These are phyloP conservation scores for Trematomus bernacchii DNA, from an alignment of 2,797 vertebrate species.

Conservation along the genomic window DNA sequence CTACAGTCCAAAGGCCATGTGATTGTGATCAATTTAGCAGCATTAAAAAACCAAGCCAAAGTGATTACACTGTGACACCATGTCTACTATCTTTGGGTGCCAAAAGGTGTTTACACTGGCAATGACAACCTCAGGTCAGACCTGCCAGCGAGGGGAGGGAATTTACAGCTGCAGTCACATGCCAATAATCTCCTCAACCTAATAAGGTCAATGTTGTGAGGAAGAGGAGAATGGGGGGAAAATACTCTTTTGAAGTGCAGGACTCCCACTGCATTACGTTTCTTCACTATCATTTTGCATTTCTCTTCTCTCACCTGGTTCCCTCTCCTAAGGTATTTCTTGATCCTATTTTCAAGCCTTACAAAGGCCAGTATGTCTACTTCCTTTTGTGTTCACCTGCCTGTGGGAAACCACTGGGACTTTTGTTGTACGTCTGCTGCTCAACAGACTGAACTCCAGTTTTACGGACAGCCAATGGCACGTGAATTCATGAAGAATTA, in stretches of 20 bases:
- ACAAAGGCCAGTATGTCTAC: neutral
- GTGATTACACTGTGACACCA: conserved; percentile 21
- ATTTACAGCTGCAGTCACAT: conserved; percentile 25
- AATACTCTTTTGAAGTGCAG: neutral
- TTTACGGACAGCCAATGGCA: conserved; percentile 18
- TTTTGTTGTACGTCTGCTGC: conserved; percentile 9
- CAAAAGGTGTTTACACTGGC: conserved; percentile 30
- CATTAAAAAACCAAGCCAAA: conserved; percentile 22
- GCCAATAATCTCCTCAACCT: conserved; percentile 16
- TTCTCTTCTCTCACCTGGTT: neutral
- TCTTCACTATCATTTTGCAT: neutral
- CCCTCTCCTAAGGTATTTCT: neutral
- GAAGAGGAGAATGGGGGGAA: neutral
- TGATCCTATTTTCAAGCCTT: conserved; percentile 7
- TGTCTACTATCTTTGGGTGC: conserved; percentile 16
- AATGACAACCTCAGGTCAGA: conserved; percentile 21
- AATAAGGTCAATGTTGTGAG: neutral
- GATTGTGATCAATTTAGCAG: conserved; percentile 9
- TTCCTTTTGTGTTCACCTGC: conserved; percentile 15
- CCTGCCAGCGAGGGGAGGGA: conserved; percentile 14
- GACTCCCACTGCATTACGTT: neutral
- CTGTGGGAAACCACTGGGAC: conserved; percentile 26
- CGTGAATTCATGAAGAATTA: neutral
- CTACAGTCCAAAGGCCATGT: neutral
- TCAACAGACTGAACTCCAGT: neutral